Evolutionary conservation across 2,888 invertebrate genomes (phyloP).

Genomic region (Euzophera pinguis): DNA sequence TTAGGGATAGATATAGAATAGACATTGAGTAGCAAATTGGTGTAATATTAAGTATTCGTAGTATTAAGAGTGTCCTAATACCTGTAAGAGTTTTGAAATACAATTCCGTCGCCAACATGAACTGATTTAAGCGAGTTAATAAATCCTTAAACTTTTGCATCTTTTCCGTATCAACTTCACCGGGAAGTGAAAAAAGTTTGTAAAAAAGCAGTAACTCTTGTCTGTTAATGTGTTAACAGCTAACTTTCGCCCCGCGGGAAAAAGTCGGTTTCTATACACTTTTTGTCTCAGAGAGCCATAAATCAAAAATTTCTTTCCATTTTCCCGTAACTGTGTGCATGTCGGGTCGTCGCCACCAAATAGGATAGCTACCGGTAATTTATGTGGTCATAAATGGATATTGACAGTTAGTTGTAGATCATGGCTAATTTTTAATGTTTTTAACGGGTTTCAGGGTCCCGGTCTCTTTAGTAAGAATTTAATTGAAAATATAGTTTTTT

Average conservation of each 20-base stretch:
- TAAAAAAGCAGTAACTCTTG: background rate
- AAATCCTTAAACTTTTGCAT: too few relatives aligned
- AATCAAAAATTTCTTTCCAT: background rate
- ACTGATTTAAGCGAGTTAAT: too few relatives aligned
- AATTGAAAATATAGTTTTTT: too few relatives aligned
- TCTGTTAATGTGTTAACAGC: conserved; percentile 2
- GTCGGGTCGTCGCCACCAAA: background rate
- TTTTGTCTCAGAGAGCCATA: conserved; percentile 1
- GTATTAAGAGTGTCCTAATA: too few relatives aligned
- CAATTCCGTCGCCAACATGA: too few relatives aligned
- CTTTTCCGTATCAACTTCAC: background rate
- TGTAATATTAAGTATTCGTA: too few relatives aligned
- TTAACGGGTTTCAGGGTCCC: too few relatives aligned
- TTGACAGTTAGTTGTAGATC: background rate
- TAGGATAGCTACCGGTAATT: background rate
- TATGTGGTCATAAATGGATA: background rate
- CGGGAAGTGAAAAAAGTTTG: background rate
- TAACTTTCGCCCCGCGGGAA: background rate
- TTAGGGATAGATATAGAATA: too few relatives aligned
- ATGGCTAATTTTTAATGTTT: too few relatives aligned
- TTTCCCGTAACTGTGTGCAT: background rate
- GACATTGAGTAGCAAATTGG: too few relatives aligned
- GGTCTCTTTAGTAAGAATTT: too few relatives aligned
- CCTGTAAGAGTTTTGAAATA: too few relatives aligned
- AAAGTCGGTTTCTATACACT: background rate